A percentile compares a stretch with the other conserved stretches of the same genome.
Conservation (phyloP, 2,888 invertebrate genomes). For the Lepidocyrtoides sp. region DNA sequence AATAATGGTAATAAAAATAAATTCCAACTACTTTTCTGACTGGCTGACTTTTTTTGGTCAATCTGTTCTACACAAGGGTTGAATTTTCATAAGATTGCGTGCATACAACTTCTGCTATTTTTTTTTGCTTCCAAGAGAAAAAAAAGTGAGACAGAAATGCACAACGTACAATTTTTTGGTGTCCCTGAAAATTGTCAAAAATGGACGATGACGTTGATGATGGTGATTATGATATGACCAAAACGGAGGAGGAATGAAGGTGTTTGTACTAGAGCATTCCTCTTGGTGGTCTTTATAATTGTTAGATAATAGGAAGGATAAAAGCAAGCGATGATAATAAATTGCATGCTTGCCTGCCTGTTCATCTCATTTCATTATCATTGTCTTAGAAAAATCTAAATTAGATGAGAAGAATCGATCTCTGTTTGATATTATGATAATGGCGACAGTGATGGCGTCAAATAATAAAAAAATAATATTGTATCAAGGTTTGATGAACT, state of each 20-base stretch:
- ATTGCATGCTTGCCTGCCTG: constrained; percentile 13
- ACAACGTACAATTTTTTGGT: background rate
- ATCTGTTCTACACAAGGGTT: constrained; percentile 14
- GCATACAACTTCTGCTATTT: background rate
- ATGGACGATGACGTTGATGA: constrained; percentile 45
- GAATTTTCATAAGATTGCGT: background rate
- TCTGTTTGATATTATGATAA: background rate
- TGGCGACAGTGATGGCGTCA: background rate
- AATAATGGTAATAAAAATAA: too few species aligned
- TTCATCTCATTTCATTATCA: constrained; percentile 12
- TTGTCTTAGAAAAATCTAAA: constrained; percentile 28
- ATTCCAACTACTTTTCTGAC: background rate
- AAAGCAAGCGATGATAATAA: constrained; percentile 5
- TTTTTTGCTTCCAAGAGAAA: constrained; percentile 9
- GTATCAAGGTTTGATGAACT: constrained; percentile 75
- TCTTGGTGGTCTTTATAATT: constrained; percentile 36
- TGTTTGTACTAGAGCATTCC: constrained; percentile 25
- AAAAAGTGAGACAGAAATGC: constrained; percentile 39
- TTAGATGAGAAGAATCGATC: constrained; percentile 28
- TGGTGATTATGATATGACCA: constrained; percentile 40
- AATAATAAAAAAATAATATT: constrained; percentile 21
- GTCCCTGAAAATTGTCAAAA: constrained; percentile 77
- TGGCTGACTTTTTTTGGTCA: background rate
- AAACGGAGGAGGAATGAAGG: constrained; percentile 47
- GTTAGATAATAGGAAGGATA: constrained; percentile 59